Base-by-base conservation (phyloP, 1,140 invertebrate genomes). In the Nasonia giraulti region DNA sequence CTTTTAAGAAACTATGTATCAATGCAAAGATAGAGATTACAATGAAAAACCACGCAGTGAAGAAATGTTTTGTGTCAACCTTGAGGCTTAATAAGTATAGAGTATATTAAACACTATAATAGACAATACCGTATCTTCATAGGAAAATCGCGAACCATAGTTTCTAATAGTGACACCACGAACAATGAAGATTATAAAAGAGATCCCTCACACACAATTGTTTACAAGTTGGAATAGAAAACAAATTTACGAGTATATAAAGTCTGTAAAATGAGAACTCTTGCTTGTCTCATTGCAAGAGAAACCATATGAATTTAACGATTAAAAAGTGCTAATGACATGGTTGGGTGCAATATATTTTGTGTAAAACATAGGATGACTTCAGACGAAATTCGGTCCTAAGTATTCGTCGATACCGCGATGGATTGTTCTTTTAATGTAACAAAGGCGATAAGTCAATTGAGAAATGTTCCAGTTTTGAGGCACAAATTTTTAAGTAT, bases 71-170 rank as follows among this genome's bases (percentile, higher is more conserved):
- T 78, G 27, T 83, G 55, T 83, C 55, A 83, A 80, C 37, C 33
- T 75, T 80, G 75, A 80, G 50, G 55, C 47, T 84, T 75, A 66
- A 66, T 62, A 14, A 27, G 79, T 84, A 82, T 84, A 86, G 82
- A 87, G 81, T 85, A 80, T 80, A 80, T 85, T 86, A 77, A 90
- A 90, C 88, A 89, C 88, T 88, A 89, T 88, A 86, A 91, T 92
- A 92, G 91, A 92, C 91, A 92, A 92, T 92, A 91, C 90, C 84
- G 77, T 88, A 86, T 87, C 86, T 87, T 73, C 78, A 87, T 89
- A 87, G 84, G 50, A 87, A 66, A 85, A 66, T 69, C n/a, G 75
- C 86, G 62, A 74, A 75, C 79, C 37, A 86, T 82, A 87, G 83
- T 86, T 88, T 89, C 78, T 86, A 86, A 79, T 75, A 83, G 78